These are phyloP conservation scores for Cosmorhoe ocellata DNA, from an alignment of 2,888 invertebrate genomes.

Conservation along the genomic window DNA sequence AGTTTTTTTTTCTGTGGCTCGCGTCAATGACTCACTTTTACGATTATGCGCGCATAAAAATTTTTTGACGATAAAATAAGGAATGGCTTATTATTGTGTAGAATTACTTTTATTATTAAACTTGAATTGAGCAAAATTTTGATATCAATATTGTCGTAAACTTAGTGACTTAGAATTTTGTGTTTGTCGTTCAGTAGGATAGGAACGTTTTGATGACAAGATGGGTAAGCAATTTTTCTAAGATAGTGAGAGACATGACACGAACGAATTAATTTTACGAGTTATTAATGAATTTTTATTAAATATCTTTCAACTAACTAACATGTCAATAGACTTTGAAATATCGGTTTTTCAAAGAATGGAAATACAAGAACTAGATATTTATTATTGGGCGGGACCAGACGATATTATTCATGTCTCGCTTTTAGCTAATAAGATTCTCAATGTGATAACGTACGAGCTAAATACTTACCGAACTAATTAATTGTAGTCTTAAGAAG, in stretches of 20 bases:
- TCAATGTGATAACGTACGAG: not conserved
- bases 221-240: too few relatives aligned
- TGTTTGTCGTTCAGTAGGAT: too few relatives aligned
- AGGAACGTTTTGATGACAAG: too few relatives aligned
- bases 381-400: slow-evolving; percentile 2
- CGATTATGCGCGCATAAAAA: slow-evolving; percentile 31
- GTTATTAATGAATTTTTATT: too few relatives aligned
- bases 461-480: too few relatives aligned
- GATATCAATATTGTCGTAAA: not conserved
- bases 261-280: too few relatives aligned
- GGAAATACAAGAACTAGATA: not conserved
- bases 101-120: slow-evolving; percentile 29
- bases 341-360: not conserved
- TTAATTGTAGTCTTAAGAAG: too few relatives aligned
- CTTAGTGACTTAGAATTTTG: not conserved
- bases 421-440: not conserved
- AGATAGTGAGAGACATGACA: too few relatives aligned
- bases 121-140: slow-evolving; percentile 16
- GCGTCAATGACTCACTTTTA: slow-evolving; percentile 35
- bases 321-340: slow-evolving; percentile 1
- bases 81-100: slow-evolving; percentile 27
- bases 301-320: too few relatives aligned
- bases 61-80: slow-evolving; percentile 30
- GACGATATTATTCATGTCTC: slow-evolving; percentile 2
- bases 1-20: slow-evolving; percentile 19